These are phyloP conservation scores for Eilema caniola DNA, from an alignment of 2,888 invertebrate genomes.

Conservation along the genomic window DNA sequence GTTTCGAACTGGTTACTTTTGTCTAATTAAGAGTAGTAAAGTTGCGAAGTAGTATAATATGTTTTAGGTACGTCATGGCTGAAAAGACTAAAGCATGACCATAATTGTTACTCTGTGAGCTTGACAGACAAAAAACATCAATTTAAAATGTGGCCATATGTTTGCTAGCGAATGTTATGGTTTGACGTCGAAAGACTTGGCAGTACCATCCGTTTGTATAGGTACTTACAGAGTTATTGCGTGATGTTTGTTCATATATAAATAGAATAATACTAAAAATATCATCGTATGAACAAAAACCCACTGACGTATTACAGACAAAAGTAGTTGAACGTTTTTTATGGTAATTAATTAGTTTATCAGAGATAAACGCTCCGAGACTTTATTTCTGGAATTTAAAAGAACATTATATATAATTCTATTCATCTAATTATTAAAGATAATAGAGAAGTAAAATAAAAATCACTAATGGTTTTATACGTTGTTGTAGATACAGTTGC, in stretches of 20 bases:
- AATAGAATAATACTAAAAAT: constrained; percentile 13
- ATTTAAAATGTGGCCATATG: constrained; percentile 4
- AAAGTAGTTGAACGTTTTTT: neutral
- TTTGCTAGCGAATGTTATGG: neutral
- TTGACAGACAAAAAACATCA: constrained; percentile 9
- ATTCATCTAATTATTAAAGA: neutral
- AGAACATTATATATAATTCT: neutral
- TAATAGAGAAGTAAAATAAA: neutral
- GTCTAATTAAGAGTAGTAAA: neutral
- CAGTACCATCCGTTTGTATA: constrained; percentile 8
- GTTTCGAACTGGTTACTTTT: neutral
- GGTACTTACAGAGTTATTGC: constrained; percentile 8
- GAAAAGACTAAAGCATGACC: neutral
- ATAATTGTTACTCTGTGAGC: neutral
- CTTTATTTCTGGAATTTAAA: neutral
- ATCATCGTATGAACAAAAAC: constrained; percentile 6
- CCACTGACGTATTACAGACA: neutral
- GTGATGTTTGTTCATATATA: constrained; percentile 11
- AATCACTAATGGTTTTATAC: too few relatives aligned
- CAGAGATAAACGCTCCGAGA: neutral
- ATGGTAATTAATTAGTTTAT: neutral
- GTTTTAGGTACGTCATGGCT: neutral
- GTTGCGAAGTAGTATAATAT: neutral
- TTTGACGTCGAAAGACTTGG: constrained; percentile 3
- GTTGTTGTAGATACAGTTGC: neutral